Conservation (phyloP, 1,140 invertebrate genomes). For the Diachasma alloeum region DNA sequence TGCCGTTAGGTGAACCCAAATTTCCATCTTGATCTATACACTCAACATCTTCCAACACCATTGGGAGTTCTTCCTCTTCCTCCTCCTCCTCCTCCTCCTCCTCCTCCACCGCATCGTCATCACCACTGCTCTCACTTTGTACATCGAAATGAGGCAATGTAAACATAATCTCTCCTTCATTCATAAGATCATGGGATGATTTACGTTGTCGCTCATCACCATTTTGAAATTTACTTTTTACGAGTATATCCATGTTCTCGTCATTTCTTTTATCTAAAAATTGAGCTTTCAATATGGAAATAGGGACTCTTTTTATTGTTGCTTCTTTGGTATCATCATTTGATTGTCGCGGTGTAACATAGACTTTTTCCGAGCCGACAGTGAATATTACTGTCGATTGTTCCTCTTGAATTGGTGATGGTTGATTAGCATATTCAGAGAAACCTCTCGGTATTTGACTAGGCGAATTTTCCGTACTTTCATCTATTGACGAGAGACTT, state of each 20-base stretch:
- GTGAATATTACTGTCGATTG: slow-evolving; percentile 51
- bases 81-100: neutral
- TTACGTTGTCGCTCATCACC: slow-evolving; percentile 37
- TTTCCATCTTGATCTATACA: neutral
- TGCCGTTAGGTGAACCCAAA: slow-evolving; percentile 3
- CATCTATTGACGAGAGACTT: slow-evolving; percentile 60
- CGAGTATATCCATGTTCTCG: slow-evolving; percentile 12
- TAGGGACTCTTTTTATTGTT: slow-evolving; percentile 33
- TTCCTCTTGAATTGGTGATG: slow-evolving; percentile 18
- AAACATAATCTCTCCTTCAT: slow-evolving; percentile 40
- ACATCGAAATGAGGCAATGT: slow-evolving; percentile 19
- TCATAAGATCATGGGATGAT: slow-evolving; percentile 51
- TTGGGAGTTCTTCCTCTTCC: neutral
- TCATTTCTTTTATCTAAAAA: slow-evolving; percentile 40
- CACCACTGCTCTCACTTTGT: slow-evolving; percentile 15
- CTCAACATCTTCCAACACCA: neutral
- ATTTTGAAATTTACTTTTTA: slow-evolving; percentile 38
- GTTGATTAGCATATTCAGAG: slow-evolving; percentile 4
- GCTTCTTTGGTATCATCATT: slow-evolving; percentile 6
- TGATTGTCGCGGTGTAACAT: slow-evolving; percentile 21
- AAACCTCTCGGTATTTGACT: slow-evolving; percentile 40
- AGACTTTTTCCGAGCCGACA: slow-evolving; percentile 45
- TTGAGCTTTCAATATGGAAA: slow-evolving; percentile 38
- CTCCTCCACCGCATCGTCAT: neutral
- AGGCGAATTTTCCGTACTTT: slow-evolving; percentile 56